Evolutionary conservation across 2,888 invertebrate genomes (phyloP), one percentile per base, ranked within the genome.

Genomic region (Tromatobia lineatoria): DNA sequence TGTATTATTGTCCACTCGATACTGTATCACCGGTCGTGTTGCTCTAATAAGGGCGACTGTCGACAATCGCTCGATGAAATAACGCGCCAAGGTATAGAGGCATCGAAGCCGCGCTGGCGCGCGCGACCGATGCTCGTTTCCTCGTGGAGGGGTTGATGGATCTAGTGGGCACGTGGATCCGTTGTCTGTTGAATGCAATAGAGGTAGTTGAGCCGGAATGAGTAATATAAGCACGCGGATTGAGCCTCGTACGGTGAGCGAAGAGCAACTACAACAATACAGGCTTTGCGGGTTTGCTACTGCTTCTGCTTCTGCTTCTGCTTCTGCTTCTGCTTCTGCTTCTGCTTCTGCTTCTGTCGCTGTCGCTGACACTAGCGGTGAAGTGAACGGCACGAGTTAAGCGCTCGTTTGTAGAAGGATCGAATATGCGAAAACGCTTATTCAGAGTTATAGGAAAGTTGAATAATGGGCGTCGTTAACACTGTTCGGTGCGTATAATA

Each of bases 101-200:
- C 64, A 15, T 47, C 15, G 67, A 45, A 15, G 13, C 47, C 45
- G 45, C 67, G 23, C 66, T 20, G 18, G 64, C 57, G 57, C 57
- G 25, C 25, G 57, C 18, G 50, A 50, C n/a, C 1, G 34, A 7
- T 10, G 0, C 13, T 11, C 18, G 13, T n/a, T 34, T 61, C 8
- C n/a, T 59, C 59, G 34, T 29, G 34, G 34, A 61, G 61, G 61
- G 61, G 61, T 61, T 61, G 38, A 59, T 59, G 8, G 29, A 34
- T n/a, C 15, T 8, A 38, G 61, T 34, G 8, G 61, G 38, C 61
- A 61, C 61, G 61, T 61, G 61, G 61, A 34, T 61, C 34, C 34
- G 61, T 34, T 34, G 29, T 61, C 38, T n/a, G 38, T 61, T 29
- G 34, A 61, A 34, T n/a, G 38, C 61, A 18, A 61, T 61, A 61